These are phyloP conservation scores for Microcebus murinus DNA, from an alignment of 2,113 vertebrate genomes.

Conservation along the genomic window DNA sequence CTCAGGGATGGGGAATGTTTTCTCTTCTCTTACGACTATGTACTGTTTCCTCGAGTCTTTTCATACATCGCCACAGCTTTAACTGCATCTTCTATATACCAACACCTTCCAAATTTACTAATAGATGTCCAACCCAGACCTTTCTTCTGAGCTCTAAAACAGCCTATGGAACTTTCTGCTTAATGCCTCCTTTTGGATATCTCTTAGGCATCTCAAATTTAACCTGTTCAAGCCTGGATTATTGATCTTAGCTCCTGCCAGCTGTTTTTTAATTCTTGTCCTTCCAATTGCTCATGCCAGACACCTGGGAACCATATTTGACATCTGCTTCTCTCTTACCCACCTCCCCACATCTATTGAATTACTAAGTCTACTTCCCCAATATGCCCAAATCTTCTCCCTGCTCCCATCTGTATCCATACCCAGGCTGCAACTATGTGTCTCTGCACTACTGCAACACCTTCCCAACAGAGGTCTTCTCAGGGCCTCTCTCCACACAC, in stretches of 20 bases:
- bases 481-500: background rate
- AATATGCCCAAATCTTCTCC: background rate
- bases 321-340: background rate
- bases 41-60: background rate
- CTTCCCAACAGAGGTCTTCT: background rate
- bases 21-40: background rate
- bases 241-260: background rate
- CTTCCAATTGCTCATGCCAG: background rate
- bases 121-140: background rate
- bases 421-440: background rate
- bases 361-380: background rate
- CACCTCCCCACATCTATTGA: background rate
- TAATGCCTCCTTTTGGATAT: background rate
- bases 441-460: background rate
- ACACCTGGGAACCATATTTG: background rate
- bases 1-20: background rate
- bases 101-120: background rate
- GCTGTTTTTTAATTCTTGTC: background rate
- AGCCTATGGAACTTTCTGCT: background rate
- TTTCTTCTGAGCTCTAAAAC: background rate
- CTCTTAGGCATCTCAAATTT: constrained; percentile 27
- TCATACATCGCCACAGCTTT: background rate
- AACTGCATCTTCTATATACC: background rate
- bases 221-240: constrained; percentile 16
- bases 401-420: background rate